These are phyloP conservation scores for Penaeus japonicus DNA, from an alignment of 1,140 invertebrate species.

Conservation along the genomic window DNA sequence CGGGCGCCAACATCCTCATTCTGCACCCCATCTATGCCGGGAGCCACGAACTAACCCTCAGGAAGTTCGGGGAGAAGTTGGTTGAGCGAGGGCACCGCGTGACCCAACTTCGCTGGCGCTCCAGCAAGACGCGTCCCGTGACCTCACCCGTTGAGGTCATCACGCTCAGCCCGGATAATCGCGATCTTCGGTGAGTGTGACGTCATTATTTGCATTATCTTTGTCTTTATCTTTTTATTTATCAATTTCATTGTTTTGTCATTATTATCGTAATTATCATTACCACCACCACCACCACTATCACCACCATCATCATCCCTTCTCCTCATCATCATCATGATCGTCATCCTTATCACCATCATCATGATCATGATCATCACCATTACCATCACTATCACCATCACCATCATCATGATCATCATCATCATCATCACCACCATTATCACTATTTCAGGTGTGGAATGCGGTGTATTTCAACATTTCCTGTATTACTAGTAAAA, in stretches of 20 bases:
- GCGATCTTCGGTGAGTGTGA: constrained; percentile 41
- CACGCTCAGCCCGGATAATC: constrained; percentile 42
- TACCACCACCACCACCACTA: no score
- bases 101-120: constrained; percentile 55
- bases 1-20: constrained; percentile 54
- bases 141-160: constrained; percentile 35
- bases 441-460: no score
- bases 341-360: no score
- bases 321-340: no score
- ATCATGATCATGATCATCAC: no score
- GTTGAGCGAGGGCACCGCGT: constrained; percentile 58
- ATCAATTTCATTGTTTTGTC: no score
- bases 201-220: not conserved
- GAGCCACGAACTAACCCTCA: constrained; percentile 58
- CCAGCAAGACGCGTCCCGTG: constrained; percentile 19
- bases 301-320: not conserved
- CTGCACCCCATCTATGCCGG: constrained; percentile 59
- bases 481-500: no score
- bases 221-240: not conserved
- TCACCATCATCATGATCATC: no score
- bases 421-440: no score
- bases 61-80: constrained; percentile 56
- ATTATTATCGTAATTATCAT: not conserved
- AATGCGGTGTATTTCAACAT: no score
- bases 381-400: no score